A percentile compares a stretch with the other conserved stretches of the same genome.
phyloP scores from a whole-genome alignment of 2,888 invertebrate species.

The Metallyticus violacea region DNA sequence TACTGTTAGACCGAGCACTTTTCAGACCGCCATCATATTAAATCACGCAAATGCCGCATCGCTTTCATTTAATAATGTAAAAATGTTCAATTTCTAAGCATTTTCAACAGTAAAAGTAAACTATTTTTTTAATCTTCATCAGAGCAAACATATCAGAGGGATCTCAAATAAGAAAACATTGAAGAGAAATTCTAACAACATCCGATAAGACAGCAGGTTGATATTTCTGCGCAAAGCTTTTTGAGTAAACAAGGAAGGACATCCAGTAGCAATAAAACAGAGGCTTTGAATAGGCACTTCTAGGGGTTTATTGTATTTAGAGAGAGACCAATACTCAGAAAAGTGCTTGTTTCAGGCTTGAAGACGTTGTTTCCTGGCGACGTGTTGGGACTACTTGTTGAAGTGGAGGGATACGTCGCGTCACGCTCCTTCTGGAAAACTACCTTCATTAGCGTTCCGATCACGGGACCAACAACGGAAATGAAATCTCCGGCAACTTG shows the following conservation, averaged over 20 bases:
- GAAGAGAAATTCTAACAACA: neutral
- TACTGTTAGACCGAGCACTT: too few species aligned
- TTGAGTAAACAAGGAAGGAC: neutral
- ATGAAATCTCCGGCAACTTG: neutral
- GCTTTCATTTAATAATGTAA: too few species aligned
- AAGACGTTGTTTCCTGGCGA: neutral
- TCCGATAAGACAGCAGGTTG: neutral
- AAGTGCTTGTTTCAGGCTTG: neutral
- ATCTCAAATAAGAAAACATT: too few species aligned
- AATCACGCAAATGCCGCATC: too few species aligned
- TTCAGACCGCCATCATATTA: too few species aligned
- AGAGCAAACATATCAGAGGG: too few species aligned
- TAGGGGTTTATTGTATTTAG: neutral
- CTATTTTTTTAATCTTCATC: too few species aligned
- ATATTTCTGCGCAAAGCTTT: neutral
- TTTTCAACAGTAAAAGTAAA: too few species aligned
- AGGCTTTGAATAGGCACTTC: neutral
- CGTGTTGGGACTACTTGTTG: neutral
- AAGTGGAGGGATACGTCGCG: neutral
- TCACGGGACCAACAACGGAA: neutral
- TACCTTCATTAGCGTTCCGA: neutral
- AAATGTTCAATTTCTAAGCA: too few species aligned
- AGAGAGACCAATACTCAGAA: neutral
- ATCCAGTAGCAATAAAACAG: neutral
- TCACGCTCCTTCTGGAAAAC: neutral